Evolutionary conservation across 1,140 invertebrate genomes (phyloP).

Genomic region (Xylocopa sonorina): DNA sequence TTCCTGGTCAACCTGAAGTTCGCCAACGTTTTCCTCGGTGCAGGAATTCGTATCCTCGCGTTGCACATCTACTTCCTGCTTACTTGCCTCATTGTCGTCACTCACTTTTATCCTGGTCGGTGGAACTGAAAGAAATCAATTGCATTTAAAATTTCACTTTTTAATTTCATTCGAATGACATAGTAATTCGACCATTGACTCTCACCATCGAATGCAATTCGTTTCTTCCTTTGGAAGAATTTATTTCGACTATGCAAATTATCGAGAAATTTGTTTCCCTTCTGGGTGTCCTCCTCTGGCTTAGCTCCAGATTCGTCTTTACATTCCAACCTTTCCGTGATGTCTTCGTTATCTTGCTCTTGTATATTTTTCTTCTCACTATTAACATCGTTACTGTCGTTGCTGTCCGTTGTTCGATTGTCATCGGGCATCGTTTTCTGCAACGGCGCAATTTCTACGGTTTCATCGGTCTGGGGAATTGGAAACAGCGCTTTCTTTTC

Average conservation of each 20-base stretch:
- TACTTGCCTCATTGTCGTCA: conserved; percentile 9
- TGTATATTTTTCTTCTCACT: not conserved
- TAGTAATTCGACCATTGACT: too few species aligned
- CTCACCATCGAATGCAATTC: conserved; percentile 79
- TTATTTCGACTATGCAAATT: conserved; percentile 74
- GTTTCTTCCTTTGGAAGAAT: conserved; percentile 77
- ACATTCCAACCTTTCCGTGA: conserved; percentile 39
- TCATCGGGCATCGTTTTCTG: conserved; percentile 50
- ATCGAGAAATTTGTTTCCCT: conserved; percentile 77
- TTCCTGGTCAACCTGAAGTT: conserved; percentile 12
- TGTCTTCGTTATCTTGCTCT: conserved; percentile 65
- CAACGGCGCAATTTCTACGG: not conserved
- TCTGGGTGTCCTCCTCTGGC: conserved; percentile 64
- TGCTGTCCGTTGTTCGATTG: not conserved
- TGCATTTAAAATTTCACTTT: too few species aligned
- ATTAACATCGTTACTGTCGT: conserved; percentile 28
- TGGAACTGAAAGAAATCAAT: conserved; percentile 35
- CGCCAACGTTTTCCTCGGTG: conserved; percentile 6
- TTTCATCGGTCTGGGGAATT: conserved; percentile 67
- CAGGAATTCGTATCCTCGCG: conserved; percentile 22
- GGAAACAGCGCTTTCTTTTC: conserved; percentile 79
- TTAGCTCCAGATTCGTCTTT: conserved; percentile 21
- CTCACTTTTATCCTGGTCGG: conserved; percentile 35
- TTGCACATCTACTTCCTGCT: not conserved
- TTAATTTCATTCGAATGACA: not conserved